Evolutionary conservation across 2,888 invertebrate species (phyloP), one percentile per base, ranked within the genome.

Genomic region (Philonicus albiceps): DNA sequence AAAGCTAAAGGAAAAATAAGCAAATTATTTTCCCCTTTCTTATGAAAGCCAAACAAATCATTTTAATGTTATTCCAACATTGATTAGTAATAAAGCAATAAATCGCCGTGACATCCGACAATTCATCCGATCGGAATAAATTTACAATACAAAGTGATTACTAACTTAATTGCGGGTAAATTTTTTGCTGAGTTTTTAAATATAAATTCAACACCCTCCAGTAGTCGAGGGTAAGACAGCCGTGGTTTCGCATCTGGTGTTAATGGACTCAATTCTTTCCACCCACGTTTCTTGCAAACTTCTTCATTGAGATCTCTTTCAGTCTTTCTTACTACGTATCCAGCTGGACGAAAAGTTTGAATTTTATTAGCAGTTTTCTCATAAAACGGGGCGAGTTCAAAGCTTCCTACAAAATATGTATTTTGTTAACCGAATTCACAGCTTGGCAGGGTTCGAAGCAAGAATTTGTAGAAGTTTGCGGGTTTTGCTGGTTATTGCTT

Each of bases 301-400:
- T 55, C 8, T 22, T 22, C 55, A 22, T 22, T 22, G 22, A 22
- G 55, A 22, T 8, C 22, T 55, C 11, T 11, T 64, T 11, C 11
- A 64, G 22, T 27, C 64, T 64, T 64, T n/a, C 49, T 64, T 64
- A 27, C 22, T 37, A 31, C 2, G 40, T 43, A 37, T 22, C 27
- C 76, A 40, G 3, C 11, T 5, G 11, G 37, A 22, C 27, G 40
- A 76, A 40, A 76, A 76, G 76, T 76, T 76, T 37, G 37, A 37
- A 76, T 76, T 76, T 76, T 76, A 76, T 76, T 76, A 37, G 37
- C 76, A 76, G 37, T 76, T 76, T 22, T 37, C 76, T 40, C 43
- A 34, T 37, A n/a, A 76, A 37, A 76, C 13, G 13, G 40, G 34
- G 11, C 22, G 6, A 76, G 34, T 76, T 76, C 76, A 76, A 76